These are phyloP conservation scores for Bradynema listronoti DNA, from an alignment of 1,140 invertebrate genomes.

Conservation along the genomic window DNA sequence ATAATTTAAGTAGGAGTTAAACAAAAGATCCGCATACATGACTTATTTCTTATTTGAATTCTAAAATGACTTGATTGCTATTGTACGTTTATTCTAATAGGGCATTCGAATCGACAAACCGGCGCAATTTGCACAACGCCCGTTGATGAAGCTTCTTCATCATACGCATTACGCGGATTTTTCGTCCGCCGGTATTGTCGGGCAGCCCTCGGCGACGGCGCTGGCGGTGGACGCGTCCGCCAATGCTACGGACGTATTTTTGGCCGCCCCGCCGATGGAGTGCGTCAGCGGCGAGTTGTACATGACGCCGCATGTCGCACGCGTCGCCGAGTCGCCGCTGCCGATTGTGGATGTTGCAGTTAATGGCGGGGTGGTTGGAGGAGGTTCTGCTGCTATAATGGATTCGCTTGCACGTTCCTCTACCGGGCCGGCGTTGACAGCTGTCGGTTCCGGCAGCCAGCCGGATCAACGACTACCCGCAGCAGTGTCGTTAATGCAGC, in stretches of 20 bases:
- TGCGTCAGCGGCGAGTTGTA: background rate
- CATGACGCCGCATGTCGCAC: background rate
- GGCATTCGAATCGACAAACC: conserved; percentile 9
- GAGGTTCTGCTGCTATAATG: background rate
- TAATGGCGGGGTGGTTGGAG: background rate
- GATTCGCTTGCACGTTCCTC: background rate
- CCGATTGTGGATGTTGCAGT: background rate
- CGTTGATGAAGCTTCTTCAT: conserved; percentile 1
- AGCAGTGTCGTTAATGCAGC: background rate
- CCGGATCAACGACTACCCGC: background rate
- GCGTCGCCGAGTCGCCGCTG: background rate
- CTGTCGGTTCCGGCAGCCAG: background rate
- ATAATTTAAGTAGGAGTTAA: background rate
- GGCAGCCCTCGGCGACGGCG: conserved; percentile 4
- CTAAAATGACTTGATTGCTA: background rate
- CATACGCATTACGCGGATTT: conserved; percentile 11
- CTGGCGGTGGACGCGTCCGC: background rate
- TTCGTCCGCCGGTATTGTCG: conserved; percentile 8
- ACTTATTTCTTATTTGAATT: background rate
- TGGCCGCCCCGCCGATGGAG: background rate
- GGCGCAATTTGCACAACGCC: background rate
- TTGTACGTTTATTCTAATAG: background rate
- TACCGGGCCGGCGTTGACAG: background rate
- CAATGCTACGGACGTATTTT: conserved; percentile 1
- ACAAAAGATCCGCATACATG: background rate